Evolutionary conservation across 2,797 vertebrate species (phyloP).

Genomic region (Lophotriccus pileatus): DNA sequence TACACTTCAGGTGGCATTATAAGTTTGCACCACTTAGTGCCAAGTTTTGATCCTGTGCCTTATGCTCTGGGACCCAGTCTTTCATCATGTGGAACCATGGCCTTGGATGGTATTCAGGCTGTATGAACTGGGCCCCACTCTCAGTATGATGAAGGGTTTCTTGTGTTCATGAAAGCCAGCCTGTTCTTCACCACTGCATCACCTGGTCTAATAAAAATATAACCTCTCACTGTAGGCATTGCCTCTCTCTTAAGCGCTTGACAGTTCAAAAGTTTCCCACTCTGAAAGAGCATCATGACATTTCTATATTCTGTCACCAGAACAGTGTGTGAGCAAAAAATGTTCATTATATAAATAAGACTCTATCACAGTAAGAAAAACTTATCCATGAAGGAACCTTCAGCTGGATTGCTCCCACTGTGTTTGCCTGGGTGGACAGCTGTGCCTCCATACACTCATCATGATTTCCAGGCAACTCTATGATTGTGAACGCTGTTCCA

Average conservation of each 20-base stretch:
- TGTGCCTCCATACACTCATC: fast-evolving
- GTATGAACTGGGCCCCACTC: not conserved
- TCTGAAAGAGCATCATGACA: not conserved
- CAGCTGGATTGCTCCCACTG: not conserved
- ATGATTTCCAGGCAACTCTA: not conserved
- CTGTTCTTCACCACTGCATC: not conserved
- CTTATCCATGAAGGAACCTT: not conserved
- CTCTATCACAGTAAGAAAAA: not conserved
- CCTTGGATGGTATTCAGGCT: not conserved
- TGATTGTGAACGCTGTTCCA: not conserved
- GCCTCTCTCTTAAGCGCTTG: not conserved
- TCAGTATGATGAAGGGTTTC: not conserved
- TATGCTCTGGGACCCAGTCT: not conserved
- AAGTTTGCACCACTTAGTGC: not conserved
- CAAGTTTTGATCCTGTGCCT: not conserved
- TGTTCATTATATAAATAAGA: not conserved
- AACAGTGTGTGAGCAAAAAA: not conserved
- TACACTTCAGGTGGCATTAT: not conserved
- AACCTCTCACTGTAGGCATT: not conserved
- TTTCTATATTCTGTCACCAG: not conserved
- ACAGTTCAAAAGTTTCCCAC: not conserved
- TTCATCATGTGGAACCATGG: not conserved
- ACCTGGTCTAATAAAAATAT: conserved; percentile 2
- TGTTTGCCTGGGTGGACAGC: not conserved
- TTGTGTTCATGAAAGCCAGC: not conserved